A percentile compares a stretch with the other conserved stretches of the same genome.
Conservation (phyloP, 2,797 vertebrate genomes). For the Anisognathus igniventris region DNA sequence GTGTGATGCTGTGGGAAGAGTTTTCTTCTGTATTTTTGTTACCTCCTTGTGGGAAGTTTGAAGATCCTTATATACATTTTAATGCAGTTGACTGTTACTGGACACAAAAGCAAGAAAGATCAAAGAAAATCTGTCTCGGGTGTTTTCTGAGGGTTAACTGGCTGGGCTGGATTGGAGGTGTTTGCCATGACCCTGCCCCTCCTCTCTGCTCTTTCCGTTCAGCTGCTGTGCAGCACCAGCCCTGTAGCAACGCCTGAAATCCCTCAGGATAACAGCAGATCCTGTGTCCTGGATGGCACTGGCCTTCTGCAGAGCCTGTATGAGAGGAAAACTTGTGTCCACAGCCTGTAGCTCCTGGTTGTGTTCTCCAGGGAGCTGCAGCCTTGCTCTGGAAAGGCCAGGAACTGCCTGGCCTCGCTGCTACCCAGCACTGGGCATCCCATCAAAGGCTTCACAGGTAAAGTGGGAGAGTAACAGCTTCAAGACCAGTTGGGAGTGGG, state of each 20-base stretch:
- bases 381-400: background rate
- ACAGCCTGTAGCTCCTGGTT: background rate
- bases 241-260: accelerated
- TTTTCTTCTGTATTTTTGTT: background rate
- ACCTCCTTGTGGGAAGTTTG: background rate
- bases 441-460: background rate
- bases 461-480: background rate
- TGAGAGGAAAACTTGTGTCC: background rate
- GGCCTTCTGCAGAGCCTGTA: background rate
- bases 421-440: accelerated
- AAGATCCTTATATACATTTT: background rate
- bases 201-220: background rate
- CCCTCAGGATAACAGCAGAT: background rate
- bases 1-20: background rate
- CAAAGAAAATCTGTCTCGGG: background rate
- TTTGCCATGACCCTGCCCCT: no score
- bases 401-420: accelerated
- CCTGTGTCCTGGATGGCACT: background rate
- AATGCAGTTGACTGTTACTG: background rate
- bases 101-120: background rate
- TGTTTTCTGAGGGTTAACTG: background rate
- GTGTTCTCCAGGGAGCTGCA: background rate
- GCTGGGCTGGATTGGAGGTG: background rate
- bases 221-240: background rate
- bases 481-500: accelerated